Evolutionary conservation across 2,797 vertebrate genomes (phyloP).

Genomic region (Crax fasciolata): DNA sequence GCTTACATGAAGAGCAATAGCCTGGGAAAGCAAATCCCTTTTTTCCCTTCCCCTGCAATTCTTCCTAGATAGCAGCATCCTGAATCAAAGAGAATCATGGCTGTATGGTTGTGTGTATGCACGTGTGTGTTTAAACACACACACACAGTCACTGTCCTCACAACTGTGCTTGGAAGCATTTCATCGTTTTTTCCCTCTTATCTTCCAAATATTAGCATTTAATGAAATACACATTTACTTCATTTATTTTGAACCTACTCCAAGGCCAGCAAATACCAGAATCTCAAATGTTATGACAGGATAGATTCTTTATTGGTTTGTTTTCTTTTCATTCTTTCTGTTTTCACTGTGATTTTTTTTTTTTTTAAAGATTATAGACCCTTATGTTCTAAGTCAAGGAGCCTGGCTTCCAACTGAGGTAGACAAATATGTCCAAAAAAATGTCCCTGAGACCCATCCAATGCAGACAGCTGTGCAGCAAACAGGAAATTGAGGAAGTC

Average conservation of each 20-base stretch:
- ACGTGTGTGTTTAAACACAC: background rate
- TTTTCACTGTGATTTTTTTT: slow-evolving; percentile 83
- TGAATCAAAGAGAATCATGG: background rate
- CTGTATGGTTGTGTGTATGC: background rate
- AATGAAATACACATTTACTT: slow-evolving; percentile 95
- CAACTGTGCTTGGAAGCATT: slow-evolving; percentile 78
- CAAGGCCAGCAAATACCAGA: slow-evolving; percentile 89
- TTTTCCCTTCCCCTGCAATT: background rate
- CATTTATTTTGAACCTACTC: slow-evolving; percentile 89
- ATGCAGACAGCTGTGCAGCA: slow-evolving; percentile 80
- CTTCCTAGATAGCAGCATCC: background rate
- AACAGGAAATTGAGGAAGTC: slow-evolving; percentile 88
- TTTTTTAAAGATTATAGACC: slow-evolving; percentile 81
- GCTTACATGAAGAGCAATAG: background rate
- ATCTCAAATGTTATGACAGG: slow-evolving; percentile 89
- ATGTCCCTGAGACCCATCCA: slow-evolving; percentile 75
- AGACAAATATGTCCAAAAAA: slow-evolving; percentile 80
- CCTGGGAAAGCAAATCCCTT: background rate
- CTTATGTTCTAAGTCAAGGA: slow-evolving; percentile 82
- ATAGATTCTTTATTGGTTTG: slow-evolving; percentile 91
- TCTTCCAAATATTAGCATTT: slow-evolving; percentile 94
- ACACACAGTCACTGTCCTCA: slow-evolving; percentile 46
- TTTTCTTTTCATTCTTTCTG: slow-evolving; percentile 94
- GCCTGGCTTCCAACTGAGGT: slow-evolving; percentile 81
- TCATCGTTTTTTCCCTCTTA: slow-evolving; percentile 77